Percentiles rank a stretch among this genome's conserved stretches.
These are phyloP conservation scores for Glandiceps talaboti DNA, from an alignment of 53 echinoderm and acorn worm genomes.

Conservation along the genomic window DNA sequence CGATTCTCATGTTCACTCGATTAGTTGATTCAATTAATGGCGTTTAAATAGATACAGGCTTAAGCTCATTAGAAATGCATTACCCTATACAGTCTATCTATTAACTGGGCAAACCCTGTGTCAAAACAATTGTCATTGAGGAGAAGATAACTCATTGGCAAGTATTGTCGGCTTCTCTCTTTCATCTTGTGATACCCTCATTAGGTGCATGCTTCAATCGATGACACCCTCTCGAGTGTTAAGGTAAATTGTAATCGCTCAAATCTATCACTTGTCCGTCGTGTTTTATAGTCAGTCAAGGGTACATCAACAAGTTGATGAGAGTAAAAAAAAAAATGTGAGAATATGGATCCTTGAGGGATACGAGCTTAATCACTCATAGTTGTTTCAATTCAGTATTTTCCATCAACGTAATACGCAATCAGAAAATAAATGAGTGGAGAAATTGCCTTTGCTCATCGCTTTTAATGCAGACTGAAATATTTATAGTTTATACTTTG, in stretches of 20 bases:
- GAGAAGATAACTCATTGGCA: neutral
- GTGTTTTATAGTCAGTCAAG: too few relatives aligned
- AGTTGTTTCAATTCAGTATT: too few relatives aligned
- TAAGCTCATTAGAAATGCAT: neutral
- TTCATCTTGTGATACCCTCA: neutral
- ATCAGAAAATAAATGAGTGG: too few relatives aligned
- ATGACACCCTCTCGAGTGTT: neutral
- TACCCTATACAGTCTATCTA: neutral
- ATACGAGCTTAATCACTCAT: too few relatives aligned
- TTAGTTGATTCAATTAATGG: neutral
- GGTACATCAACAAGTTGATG: too few relatives aligned
- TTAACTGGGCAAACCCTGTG: neutral
- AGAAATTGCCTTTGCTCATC: too few relatives aligned
- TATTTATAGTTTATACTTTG: too few relatives aligned
- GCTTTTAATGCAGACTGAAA: too few relatives aligned
- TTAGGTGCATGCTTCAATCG: neutral
- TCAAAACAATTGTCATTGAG: neutral
- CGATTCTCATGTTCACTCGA: neutral
- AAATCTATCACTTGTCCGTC: too few relatives aligned
- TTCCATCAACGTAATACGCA: too few relatives aligned
- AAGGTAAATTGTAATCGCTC: neutral
- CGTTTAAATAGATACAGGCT: neutral
- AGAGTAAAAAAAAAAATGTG: too few relatives aligned
- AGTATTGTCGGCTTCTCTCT: neutral
- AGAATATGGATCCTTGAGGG: too few relatives aligned